These are phyloP conservation scores for Bugulina stolonifera DNA, from an alignment of 2,888 invertebrate species.

Conservation along the genomic window DNA sequence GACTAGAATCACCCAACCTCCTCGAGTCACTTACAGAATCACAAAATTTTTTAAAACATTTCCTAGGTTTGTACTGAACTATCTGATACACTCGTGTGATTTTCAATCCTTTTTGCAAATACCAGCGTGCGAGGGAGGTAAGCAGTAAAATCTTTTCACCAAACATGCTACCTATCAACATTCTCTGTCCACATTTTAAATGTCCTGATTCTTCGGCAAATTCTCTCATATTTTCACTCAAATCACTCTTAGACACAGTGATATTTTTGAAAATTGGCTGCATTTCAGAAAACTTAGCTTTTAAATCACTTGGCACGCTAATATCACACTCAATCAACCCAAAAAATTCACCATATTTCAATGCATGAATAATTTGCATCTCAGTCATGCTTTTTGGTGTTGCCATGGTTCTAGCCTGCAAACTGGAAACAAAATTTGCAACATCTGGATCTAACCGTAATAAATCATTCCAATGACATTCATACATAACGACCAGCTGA, in stretches of 20 bases:
- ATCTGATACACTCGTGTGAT: background rate
- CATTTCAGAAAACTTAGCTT: background rate
- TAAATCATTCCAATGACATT: background rate
- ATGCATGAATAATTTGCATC: background rate
- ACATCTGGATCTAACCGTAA: background rate
- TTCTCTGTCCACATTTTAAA: background rate
- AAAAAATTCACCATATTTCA: background rate
- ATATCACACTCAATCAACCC: background rate
- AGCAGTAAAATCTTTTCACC: background rate
- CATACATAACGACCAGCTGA: background rate
- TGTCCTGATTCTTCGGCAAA: background rate
- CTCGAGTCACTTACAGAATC: background rate
- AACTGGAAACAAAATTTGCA: background rate
- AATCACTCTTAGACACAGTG: background rate
- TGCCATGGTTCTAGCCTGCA: background rate
- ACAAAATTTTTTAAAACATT: background rate
- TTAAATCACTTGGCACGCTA: background rate
- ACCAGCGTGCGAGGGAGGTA: background rate
- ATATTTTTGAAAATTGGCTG: background rate
- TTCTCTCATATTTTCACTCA: background rate
- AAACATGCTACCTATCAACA: background rate
- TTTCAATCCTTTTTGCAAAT: background rate
- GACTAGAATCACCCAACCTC: background rate
- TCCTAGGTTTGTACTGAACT: background rate
- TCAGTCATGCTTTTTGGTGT: background rate